Evolutionary conservation across 2,113 vertebrate genomes (phyloP), one percentile per base, ranked within the genome.

Genomic region (Balaeniceps rex): DNA sequence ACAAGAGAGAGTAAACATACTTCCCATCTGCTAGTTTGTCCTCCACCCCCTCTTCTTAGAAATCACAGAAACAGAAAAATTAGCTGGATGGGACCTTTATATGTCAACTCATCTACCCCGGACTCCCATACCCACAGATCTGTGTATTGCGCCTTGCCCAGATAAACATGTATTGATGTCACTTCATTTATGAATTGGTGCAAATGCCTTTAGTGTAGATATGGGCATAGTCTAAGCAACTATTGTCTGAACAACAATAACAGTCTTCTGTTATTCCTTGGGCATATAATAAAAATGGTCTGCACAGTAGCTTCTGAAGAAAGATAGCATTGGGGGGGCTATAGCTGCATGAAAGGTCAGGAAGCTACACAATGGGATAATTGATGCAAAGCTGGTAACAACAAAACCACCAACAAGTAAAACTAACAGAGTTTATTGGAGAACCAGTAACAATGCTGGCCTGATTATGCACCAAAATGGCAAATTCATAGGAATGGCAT

Each of bases 11-110:
- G 46, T 42, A 93, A 93, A 92, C 55, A 71, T 16, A 55, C 51
- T 69, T 84, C 69, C 66, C 44, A 86, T 79, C 72, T 65, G 78
- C 77, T 54, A 57, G 34, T 78, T 91, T 94, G 90, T 63, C 77
- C 38, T 82, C 87, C 60, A 31, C 31, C 38, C 21, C 17, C 46
- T 84, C 69, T 52, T 87, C 61, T 60, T 29, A 55, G 78, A 78
- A 87, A 80, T 24, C 23, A 71, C 42, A 87, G 90, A 71, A 82
- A 91, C 16, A 77, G 63, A 89, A 93, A 70, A 94, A 87, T 14
- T 9, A 91, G 29, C 70, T 78, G 47, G 46, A 63, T 76, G 57
- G 29, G 25, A 68, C 61, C 19, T 68, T 87, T 24, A 14, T 9
- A 33, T 29, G 38, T 38, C 78, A 93, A 40, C 21, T 54, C 47